Evolutionary conservation across 2,113 vertebrate genomes (phyloP), one percentile per base, ranked within the genome.

Genomic region (Oceanodroma tethys): DNA sequence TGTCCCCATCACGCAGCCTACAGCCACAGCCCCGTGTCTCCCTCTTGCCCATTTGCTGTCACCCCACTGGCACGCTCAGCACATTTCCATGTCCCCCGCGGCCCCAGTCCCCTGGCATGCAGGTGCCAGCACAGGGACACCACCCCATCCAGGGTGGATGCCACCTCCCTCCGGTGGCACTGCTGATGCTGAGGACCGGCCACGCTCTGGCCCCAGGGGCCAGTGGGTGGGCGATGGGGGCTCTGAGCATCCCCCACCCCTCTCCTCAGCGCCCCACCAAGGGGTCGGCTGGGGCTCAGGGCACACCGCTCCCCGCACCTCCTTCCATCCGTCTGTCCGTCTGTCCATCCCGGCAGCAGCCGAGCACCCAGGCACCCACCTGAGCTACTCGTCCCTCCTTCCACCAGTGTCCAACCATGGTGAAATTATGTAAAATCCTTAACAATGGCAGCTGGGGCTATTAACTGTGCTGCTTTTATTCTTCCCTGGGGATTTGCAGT

Each of bases 271-370:
- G 2, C 19, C 29, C 50, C 59, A 36, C 25, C 18, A 15, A 74
- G 50, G 43, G 66, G 11, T 43, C 3, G 1, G 21, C 30, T 11
- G 30, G 36, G 30, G 38, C 36, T 74, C 52, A 15, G 36, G 27
- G 26, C 26, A 52, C 2, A 0, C 32, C 0, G 1, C 27, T 58
- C 60, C 30, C 47, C 2, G 1, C 3, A 16, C 16, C 22, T 88
- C 60, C n/a, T 62, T 79, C 55, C 38, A 30, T 43, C 27, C n/a
- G 0, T 36, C 70, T 32, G 10, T 58, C 66, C 26, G 19, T 53
- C 71, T 5, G 1, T 32, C 30, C 3, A 1, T 60, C 30, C 58
- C 2, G 12, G 52, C 55, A 60, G 71, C 71, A 66, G 11, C 36
- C 2, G 3, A 82, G 43, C 20, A 36, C 47, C 19, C 63, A 30